A percentile compares a stretch with the other conserved stretches of the same genome.
Evolutionary conservation across 1,140 invertebrate genomes (phyloP).

Genomic region (Sycobia sp.): DNA sequence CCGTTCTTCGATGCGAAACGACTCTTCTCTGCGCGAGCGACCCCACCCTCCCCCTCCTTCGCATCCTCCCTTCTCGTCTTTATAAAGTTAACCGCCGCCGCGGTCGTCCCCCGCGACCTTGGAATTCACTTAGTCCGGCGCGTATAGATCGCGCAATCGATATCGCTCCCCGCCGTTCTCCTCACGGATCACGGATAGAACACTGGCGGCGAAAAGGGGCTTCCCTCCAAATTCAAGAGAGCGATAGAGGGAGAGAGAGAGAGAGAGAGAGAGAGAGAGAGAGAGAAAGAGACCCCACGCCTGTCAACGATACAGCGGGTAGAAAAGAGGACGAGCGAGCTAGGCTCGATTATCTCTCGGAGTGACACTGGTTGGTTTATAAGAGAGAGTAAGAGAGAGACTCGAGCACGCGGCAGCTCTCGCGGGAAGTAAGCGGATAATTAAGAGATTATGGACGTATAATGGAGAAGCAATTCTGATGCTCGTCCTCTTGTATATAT

Average conservation of each 20-base stretch:
- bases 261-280: too few species aligned
- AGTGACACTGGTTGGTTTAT: too few species aligned
- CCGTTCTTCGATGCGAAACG: constrained; percentile 23
- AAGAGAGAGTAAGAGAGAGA: too few species aligned
- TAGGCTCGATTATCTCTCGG: too few species aligned
- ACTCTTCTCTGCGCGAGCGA: constrained; percentile 20
- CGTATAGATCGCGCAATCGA: too few species aligned
- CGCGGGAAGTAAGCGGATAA: constrained; percentile 2
- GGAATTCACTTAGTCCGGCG: constrained; percentile 25
- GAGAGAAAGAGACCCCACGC: too few species aligned
- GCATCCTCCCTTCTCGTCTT: constrained; percentile 5
- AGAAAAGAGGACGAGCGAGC: background rate
- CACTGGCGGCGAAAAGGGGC: too few species aligned
- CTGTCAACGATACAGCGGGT: too few species aligned
- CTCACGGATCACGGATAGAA: too few species aligned
- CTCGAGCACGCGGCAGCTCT: background rate
- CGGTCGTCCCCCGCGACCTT: constrained; percentile 10
- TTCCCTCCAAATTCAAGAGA: too few species aligned
- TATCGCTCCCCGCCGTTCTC: background rate
- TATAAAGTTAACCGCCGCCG: constrained; percentile 27
- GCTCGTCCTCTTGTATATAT: too few species aligned
- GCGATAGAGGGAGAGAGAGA: too few species aligned
- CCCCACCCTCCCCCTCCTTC: background rate
- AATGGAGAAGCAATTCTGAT: constrained; percentile 4
- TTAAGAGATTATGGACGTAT: constrained; percentile 27